Base-by-base conservation (phyloP, 2,113 vertebrate species). In the Suncus etruscus region DNA sequence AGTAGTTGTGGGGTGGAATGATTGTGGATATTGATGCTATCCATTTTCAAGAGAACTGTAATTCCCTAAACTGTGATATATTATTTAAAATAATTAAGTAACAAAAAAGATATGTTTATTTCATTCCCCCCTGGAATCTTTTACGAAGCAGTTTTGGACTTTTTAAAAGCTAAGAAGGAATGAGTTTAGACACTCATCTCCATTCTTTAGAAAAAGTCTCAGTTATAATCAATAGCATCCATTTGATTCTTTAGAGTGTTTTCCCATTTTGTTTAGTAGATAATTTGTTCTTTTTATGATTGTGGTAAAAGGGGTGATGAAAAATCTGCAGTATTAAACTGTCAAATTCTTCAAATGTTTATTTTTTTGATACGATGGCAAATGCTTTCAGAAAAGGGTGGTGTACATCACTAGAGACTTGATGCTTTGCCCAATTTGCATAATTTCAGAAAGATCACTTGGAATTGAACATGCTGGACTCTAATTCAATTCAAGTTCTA, bases 171-270 rank as follows among this genome's bases (percentile, higher is more conserved):
- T 80, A 63, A 39, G 10, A 72, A 81, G 25, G 87, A 31, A 7
- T 66, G 25, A 86, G 83, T 66, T 11, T 69, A 84, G 66, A 92
- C 70, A 87, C 15, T 83, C 18, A 83, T 87, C 81, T 70, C 25
- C 16, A 61, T 73, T 51, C n/a, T 77, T 74, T 81, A 27, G n/a
- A 6, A 91, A 39, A 3, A 54, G 1, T 50, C 32, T 91, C 31
- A 80, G 27, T 10, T 86, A n/a, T 73, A 22, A 76, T 83, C 79
- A 95, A 2, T 47, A 80, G 31, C 10, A 75, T 50, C 10, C 39
- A 63, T 51, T 51, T 88, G 66, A 74, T 86, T 91, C 11, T 86
- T 91, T 11, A 61, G 76, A 27, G 63, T 25, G 87, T 32, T 65
- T 68, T 68, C 61, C 45, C 4, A 45, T 47, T 73, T 8, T 78